These are phyloP conservation scores for Drosophila sturtevanti DNA, from an alignment of 1,140 invertebrate genomes.

Conservation along the genomic window DNA sequence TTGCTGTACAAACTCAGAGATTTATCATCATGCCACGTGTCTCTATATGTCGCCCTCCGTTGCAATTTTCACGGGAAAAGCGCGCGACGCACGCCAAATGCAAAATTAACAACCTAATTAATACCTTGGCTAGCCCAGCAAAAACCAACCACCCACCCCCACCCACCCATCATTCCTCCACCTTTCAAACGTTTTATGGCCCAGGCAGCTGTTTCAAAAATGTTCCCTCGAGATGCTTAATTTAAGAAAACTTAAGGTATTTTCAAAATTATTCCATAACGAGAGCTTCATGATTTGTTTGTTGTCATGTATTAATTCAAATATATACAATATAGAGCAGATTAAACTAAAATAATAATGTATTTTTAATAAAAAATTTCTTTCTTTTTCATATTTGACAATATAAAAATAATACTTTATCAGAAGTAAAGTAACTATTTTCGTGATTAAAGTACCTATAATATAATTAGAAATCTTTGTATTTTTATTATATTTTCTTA, in stretches of 20 bases:
- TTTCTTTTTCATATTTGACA: too few relatives aligned
- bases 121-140: conserved; percentile 58
- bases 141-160: conserved; percentile 47
- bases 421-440: too few relatives aligned
- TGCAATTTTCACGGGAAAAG: conserved; percentile 71
- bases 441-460: too few relatives aligned
- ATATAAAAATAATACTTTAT: too few relatives aligned
- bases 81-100: conserved; percentile 74
- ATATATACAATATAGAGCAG: too few relatives aligned
- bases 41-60: conserved; percentile 21
- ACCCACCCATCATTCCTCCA: conserved; percentile 25
- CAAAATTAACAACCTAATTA: conserved; percentile 80
- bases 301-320: too few relatives aligned
- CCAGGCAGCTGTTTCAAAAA: conserved; percentile 49
- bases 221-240: background rate
- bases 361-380: too few relatives aligned
- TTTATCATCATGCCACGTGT: conserved; percentile 74
- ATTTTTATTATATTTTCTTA: too few relatives aligned
- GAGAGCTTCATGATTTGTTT: background rate
- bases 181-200: background rate
- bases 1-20: conserved; percentile 68
- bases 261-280: background rate
- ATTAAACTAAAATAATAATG: too few relatives aligned
- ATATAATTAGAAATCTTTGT: too few relatives aligned
- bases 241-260: background rate